Conservation (phyloP, 2,888 invertebrate species). For the Ethmia dodecea region DNA sequence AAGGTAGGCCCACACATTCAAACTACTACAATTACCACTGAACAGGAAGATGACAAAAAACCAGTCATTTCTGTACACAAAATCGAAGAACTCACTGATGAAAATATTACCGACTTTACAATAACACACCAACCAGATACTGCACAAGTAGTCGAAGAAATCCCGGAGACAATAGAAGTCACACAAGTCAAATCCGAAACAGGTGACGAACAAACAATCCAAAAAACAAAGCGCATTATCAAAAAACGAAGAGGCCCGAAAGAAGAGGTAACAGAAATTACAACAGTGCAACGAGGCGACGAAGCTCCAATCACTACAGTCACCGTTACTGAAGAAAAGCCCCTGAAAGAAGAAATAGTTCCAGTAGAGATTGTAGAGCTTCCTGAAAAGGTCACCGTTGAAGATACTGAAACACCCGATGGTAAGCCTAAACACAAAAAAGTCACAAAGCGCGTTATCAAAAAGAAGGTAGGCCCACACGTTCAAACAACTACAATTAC, state of each 20-base stretch:
- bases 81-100: slow-evolving; percentile 25
- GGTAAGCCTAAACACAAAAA: slow-evolving; percentile 34
- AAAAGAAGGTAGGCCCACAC: slow-evolving; percentile 28
- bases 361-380: slow-evolving; percentile 16
- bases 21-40: slow-evolving; percentile 21
- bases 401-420: slow-evolving; percentile 7
- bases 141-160: slow-evolving; percentile 38
- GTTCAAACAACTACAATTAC: slow-evolving; percentile 22
- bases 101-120: slow-evolving; percentile 27
- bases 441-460: slow-evolving; percentile 29
- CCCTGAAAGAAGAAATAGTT: slow-evolving; percentile 5
- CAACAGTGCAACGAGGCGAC: slow-evolving; percentile 26
- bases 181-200: slow-evolving; percentile 45
- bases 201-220: slow-evolving; percentile 39
- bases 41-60: slow-evolving; percentile 21
- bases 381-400: slow-evolving; percentile 24
- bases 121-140: slow-evolving; percentile 17
- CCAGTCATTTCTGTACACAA: slow-evolving; percentile 28
- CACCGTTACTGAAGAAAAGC: slow-evolving; percentile 18
- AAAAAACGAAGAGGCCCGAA: slow-evolving; percentile 29
- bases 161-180: slow-evolving; percentile 31
- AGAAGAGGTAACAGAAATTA: slow-evolving; percentile 25
- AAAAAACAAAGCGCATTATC: slow-evolving; percentile 26
- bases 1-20: slow-evolving; percentile 21
- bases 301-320: slow-evolving; percentile 33